Evolutionary conservation across 2,797 vertebrate genomes (phyloP).

Genomic region (Tolypeutes matacus): DNA sequence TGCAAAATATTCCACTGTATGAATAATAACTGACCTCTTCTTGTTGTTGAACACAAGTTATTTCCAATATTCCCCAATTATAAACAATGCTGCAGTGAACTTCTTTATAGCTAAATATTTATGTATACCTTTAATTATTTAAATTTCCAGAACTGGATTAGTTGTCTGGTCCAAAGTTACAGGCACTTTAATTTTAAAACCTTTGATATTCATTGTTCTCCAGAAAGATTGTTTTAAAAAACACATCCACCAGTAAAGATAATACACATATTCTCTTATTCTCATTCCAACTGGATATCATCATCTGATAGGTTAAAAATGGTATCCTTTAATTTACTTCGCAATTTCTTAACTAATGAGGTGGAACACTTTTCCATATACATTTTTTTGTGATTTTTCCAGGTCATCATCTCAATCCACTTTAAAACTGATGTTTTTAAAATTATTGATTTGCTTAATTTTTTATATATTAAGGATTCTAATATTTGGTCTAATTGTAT

Average conservation of each 20-base stretch:
- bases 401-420: neutral
- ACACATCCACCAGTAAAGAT: neutral
- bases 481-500: neutral
- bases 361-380: neutral
- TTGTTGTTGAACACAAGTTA: neutral
- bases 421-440: conserved; percentile 14
- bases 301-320: neutral
- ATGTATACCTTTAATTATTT: neutral
- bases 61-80: neutral
- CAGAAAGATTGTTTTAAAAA: neutral
- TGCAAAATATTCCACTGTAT: neutral
- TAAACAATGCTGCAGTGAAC: neutral
- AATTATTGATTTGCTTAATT: neutral
- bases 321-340: neutral
- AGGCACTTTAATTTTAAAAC: neutral
- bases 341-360: neutral
- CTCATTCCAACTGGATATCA: neutral
- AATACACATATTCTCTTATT: neutral
- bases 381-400: neutral
- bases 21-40: neutral
- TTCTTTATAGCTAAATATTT: neutral
- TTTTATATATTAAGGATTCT: neutral
- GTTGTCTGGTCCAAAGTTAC: neutral
- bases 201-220: neutral
- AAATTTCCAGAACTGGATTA: neutral